Percentiles rank a stretch among this genome's conserved stretches.
phyloP scores from a whole-genome alignment of 2,797 vertebrate genomes.

The Oophaga sylvatica region DNA sequence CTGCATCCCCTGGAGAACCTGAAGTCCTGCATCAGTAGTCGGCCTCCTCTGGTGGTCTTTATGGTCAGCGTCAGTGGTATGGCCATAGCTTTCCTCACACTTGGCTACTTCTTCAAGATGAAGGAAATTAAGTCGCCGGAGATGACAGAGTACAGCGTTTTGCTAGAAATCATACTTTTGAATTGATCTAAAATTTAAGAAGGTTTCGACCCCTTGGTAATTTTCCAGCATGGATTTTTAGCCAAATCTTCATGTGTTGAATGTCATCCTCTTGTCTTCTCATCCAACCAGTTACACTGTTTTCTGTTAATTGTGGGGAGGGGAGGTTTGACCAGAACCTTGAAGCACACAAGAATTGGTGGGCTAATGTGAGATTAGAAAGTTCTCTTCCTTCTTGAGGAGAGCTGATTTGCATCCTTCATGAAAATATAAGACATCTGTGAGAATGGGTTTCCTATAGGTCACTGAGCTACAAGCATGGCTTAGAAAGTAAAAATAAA shows the following conservation, averaged over 20 bases:
- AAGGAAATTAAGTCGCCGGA: conserved; percentile 98
- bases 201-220: neutral
- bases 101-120: conserved; percentile 99
- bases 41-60: conserved; percentile 96
- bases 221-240: no score
- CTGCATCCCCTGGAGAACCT: conserved; percentile 95
- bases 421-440: neutral
- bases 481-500: neutral
- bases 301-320: no score
- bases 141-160: conserved; percentile 83
- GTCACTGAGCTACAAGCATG: neutral
- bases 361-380: no score
- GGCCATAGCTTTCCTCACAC: conserved; percentile 96
- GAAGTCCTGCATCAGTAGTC: conserved; percentile 90
- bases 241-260: no score
- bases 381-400: neutral
- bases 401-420: neutral
- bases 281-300: no score
- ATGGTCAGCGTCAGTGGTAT: conserved; percentile 98
- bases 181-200: no score
- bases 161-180: neutral
- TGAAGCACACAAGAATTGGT: no score
- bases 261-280: no score
- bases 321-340: no score
- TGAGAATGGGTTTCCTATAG: neutral